Evolutionary conservation across 2,888 invertebrate genomes (phyloP), one percentile per base, ranked within the genome.

Genomic region (Polia nebulosa): DNA sequence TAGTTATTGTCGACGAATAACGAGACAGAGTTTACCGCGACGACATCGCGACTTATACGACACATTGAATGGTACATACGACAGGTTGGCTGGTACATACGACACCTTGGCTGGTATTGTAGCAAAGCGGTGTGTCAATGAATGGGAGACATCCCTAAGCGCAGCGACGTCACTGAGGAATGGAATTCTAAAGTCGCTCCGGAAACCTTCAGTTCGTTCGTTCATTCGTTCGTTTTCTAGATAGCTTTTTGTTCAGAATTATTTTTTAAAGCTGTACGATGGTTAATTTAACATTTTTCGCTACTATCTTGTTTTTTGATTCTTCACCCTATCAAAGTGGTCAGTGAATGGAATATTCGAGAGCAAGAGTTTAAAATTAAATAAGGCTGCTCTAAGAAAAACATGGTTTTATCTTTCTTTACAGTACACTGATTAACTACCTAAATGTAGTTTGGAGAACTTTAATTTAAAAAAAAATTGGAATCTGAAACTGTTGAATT

Each of bases 221-320:
- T 61, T 53, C 49, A 53, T 67, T 67, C 76, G 73, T 62, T 59
- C 39, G 39, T 66, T 79, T 76, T 79, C 34, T 73, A 63, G 44
- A 49, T 63, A 56, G 45, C 34, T 60, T 80, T 76, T 69, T 69
- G 63, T 80, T 56, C 47, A 17, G 17, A 34, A 22, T 47, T 69
- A 57, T 60, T 60, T 52, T 52, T 25, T 32, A 49, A 49, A 55
- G 41, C 47, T 36, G 8, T 47, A 44, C 11, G 27, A 15, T 27
- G 32, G 75, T 29, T 65, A 45, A 36, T 74, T 78, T 72, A 29
- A 52, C 8, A 45, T 72, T 29, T 65, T 29, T 52, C 3, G 1
- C 4, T 17, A 6, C 27, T 65, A 65, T 56, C 39, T 56, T 34
- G 11, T 56, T 62, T 78, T 34, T 52, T 29, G 45, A 22, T 70